phyloP scores from a whole-genome alignment of 2,888 invertebrate genomes.

The Quadriops clusia region DNA sequence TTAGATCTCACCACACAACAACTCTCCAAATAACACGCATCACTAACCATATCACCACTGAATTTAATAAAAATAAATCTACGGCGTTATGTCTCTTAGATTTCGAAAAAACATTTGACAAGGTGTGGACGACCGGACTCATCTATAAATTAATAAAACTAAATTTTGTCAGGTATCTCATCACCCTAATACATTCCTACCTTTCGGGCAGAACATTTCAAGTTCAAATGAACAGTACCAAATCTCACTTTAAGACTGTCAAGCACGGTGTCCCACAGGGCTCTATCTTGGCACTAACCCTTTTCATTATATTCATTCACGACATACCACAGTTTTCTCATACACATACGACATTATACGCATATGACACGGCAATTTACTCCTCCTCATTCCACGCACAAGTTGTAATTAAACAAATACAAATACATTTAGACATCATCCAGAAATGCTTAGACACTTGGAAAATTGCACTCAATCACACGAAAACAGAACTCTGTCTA shows the following conservation, averaged over 20 bases:
- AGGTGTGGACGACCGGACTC: conserved; percentile 25
- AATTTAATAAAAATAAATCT: conserved; percentile 17
- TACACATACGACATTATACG: conserved; percentile 15
- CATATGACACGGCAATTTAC: conserved; percentile 21
- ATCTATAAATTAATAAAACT: conserved; percentile 17
- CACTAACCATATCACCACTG: conserved; percentile 16
- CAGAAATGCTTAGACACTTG: conserved; percentile 13
- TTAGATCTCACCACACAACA: conserved; percentile 22
- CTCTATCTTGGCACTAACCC: conserved; percentile 14
- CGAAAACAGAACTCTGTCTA: conserved; percentile 15
- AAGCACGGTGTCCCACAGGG: conserved; percentile 15
- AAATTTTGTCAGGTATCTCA: conserved; percentile 15
- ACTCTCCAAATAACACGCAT: conserved; percentile 21
- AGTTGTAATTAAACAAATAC: conserved; percentile 15
- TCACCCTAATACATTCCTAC: conserved; percentile 19
- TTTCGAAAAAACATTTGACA: conserved; percentile 24
- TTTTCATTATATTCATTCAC: conserved; percentile 15
- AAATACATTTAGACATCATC: conserved; percentile 11
- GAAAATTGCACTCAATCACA: conserved; percentile 13
- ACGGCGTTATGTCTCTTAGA: conserved; percentile 24
- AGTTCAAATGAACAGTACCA: too few species aligned
- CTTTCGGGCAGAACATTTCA: conserved; percentile 15
- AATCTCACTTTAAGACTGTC: conserved; percentile 7
- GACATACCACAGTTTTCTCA: conserved; percentile 13
- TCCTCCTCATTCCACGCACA: conserved; percentile 15